Evolutionary conservation across 2,113 vertebrate species (phyloP).

Genomic region (Etheostoma cragini): DNA sequence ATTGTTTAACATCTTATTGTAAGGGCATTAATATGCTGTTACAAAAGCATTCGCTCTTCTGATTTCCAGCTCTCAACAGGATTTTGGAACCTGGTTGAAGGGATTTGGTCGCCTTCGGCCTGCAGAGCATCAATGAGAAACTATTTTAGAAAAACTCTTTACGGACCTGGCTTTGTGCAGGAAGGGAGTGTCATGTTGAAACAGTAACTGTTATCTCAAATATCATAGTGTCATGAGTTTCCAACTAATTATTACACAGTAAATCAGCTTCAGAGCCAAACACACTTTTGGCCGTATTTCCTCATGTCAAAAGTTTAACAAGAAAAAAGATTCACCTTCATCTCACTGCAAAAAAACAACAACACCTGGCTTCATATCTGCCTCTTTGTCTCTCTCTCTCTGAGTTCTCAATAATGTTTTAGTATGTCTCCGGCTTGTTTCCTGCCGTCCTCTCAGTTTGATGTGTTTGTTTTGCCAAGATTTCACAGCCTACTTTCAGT

Average conservation of each 20-base stretch:
- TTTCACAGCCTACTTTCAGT: neutral
- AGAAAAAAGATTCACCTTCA: neutral
- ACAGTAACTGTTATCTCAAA: neutral
- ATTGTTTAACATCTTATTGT: neutral
- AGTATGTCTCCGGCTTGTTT: neutral
- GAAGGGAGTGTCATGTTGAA: neutral
- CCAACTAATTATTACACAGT: neutral
- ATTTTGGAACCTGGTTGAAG: neutral
- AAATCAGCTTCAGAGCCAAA: neutral
- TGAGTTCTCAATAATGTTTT: neutral
- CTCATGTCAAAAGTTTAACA: neutral
- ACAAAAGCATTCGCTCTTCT: neutral
- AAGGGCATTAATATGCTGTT: neutral
- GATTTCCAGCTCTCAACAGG: neutral
- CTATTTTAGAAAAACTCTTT: neutral
- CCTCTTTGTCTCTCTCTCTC: neutral
- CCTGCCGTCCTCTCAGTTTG: neutral
- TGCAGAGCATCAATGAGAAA: no score
- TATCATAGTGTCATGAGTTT: neutral
- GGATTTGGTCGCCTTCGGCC: neutral
- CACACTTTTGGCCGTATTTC: neutral
- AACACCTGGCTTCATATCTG: neutral
- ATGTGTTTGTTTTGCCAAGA: slow-evolving; percentile 10
- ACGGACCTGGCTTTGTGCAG: no score
- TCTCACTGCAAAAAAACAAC: neutral